phyloP scores from a whole-genome alignment of 2,113 vertebrate species.

The Bubo blakistoni region DNA sequence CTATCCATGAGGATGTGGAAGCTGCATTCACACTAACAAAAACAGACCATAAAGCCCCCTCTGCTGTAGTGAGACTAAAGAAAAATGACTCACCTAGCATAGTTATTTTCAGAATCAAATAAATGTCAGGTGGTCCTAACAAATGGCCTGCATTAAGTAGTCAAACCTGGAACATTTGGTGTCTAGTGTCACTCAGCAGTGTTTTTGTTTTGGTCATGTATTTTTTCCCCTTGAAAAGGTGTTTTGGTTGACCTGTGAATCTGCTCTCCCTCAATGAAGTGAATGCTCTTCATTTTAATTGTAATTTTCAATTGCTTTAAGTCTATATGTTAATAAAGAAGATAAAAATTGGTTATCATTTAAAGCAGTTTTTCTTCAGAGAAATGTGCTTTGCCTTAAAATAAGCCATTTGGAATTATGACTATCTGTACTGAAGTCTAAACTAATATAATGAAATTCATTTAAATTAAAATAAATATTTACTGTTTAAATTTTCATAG shows the following conservation, averaged over 20 bases:
- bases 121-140: constrained; percentile 15
- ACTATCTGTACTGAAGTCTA: neutral
- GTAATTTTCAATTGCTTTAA: neutral
- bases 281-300: neutral
- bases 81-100: neutral
- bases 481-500: neutral
- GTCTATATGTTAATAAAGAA: neutral
- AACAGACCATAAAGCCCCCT: neutral
- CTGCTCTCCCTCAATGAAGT: neutral
- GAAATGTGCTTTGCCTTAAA: neutral
- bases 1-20: neutral
- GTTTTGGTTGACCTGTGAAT: neutral
- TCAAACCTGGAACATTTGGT: neutral
- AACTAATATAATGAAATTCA: neutral
- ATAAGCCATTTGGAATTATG: neutral
- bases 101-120: constrained; percentile 42
- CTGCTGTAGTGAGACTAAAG: neutral
- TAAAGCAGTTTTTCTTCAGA: neutral
- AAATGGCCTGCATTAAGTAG: constrained; percentile 40
- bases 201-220: neutral
- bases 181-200: neutral
- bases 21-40: neutral
- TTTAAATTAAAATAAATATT: neutral
- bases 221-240: neutral
- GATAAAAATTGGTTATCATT: neutral